Evolutionary conservation across 2,113 vertebrate species (phyloP).

Genomic region (Ceratotherium simum): DNA sequence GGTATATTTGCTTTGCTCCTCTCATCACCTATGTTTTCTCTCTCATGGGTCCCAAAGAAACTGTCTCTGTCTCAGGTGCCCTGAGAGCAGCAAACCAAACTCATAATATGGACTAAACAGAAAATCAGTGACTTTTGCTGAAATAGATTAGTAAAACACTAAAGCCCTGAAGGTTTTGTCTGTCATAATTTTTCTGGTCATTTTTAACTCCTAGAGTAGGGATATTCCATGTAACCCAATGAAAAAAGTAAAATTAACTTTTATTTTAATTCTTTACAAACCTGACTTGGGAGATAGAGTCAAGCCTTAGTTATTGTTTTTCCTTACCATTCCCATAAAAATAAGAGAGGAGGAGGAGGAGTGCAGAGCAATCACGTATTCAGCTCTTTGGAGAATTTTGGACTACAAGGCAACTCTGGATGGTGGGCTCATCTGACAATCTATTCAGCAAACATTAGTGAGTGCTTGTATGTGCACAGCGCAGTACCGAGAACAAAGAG

Average conservation of each 20-base stretch:
- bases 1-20: not conserved
- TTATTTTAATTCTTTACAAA: not conserved
- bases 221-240: not conserved
- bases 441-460: not conserved
- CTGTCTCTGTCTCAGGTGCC: not conserved
- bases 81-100: not conserved
- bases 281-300: not conserved
- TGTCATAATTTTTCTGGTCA: not conserved
- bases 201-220: not conserved
- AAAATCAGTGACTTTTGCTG: not conserved
- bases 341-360: not conserved
- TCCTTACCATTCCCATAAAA: not conserved
- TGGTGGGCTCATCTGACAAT: not conserved
- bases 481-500: not conserved
- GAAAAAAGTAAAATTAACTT: not conserved
- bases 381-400: not conserved
- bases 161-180: not conserved
- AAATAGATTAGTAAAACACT: not conserved
- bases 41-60: not conserved
- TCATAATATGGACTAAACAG: fast-evolving
- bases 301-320: not conserved
- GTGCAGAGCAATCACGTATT: not conserved
- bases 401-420: not conserved
- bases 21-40: not conserved
- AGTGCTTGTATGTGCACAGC: not conserved